Conservation (phyloP, 2,797 vertebrate species). For the Darevskia mixta region DNA sequence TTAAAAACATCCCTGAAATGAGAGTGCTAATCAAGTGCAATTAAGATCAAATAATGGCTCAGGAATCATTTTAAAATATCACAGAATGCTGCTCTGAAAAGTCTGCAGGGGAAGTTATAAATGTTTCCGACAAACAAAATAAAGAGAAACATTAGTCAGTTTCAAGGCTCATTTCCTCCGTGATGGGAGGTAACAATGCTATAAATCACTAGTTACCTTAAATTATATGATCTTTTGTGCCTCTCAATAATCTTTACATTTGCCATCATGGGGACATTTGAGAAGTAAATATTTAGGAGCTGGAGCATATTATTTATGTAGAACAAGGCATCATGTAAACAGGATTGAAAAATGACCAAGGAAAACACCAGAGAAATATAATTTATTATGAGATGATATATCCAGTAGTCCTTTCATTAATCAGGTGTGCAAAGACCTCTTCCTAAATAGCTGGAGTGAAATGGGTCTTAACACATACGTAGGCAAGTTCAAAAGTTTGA, state of each 20-base stretch:
- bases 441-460: background rate
- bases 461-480: background rate
- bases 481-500: conserved; percentile 19
- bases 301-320: conserved; percentile 43
- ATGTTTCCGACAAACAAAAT: conserved; percentile 79
- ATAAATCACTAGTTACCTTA: conserved; percentile 79
- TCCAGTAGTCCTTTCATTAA: conserved; percentile 49
- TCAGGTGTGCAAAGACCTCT: background rate
- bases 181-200: conserved; percentile 71
- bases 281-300: conserved; percentile 73
- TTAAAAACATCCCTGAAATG: conserved; percentile 65
- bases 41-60: conserved; percentile 74
- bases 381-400: conserved; percentile 47
- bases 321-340: conserved; percentile 48
- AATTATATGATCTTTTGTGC: conserved; percentile 67
- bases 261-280: conserved; percentile 61
- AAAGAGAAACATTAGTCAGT: conserved; percentile 80
- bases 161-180: conserved; percentile 78
- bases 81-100: conserved; percentile 56
- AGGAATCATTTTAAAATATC: conserved; percentile 57
- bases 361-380: conserved; percentile 26
- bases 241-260: conserved; percentile 75
- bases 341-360: conserved; percentile 46
- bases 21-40: conserved; percentile 70
- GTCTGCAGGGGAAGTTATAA: conserved; percentile 75